Conservation (phyloP, 2,888 invertebrate genomes). For the Parnassius glacialis region DNA sequence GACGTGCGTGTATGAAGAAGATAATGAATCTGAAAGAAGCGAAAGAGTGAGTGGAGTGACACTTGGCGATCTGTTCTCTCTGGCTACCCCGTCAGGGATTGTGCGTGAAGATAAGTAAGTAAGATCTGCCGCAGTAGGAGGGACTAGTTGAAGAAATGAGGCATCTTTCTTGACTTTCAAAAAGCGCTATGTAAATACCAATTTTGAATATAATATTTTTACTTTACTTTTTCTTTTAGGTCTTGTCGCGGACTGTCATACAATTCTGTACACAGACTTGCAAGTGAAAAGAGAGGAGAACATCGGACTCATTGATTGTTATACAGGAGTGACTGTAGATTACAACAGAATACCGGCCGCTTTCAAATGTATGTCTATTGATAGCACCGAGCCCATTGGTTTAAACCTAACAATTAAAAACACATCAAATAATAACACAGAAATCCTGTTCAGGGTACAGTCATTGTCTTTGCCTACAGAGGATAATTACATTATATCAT, state of each 20-base stretch:
- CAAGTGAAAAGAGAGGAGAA: conserved; percentile 75
- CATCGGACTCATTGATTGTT: conserved; percentile 59
- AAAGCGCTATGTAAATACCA: too few relatives aligned
- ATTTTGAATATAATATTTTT: too few relatives aligned
- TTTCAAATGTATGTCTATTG: conserved; percentile 77
- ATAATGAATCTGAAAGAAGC: too few relatives aligned
- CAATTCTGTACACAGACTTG: conserved; percentile 83
- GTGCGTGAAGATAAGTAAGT: too few relatives aligned
- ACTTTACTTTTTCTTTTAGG: conserved; percentile 65
- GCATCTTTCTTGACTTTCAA: too few relatives aligned
- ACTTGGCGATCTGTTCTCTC: too few relatives aligned
- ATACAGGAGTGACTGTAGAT: conserved; percentile 47
- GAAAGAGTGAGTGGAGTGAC: too few relatives aligned
- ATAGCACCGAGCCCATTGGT: conserved; percentile 50
- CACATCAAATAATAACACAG: conserved; percentile 44
- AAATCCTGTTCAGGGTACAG: conserved; percentile 69
- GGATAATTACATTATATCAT: conserved; percentile 68
- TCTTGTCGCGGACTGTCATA: conserved; percentile 84
- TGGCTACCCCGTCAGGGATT: too few relatives aligned
- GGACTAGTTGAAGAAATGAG: too few relatives aligned
- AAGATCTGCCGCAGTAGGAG: too few relatives aligned
- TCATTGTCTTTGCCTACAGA: conserved; percentile 77
- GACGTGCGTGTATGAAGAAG: too few relatives aligned
- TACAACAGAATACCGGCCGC: conserved; percentile 49
- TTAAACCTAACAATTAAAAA: conserved; percentile 66